Evolutionary conservation across 1,140 invertebrate genomes (phyloP), one percentile per base, ranked within the genome.

Genomic region (Drosophila ogumai): DNA sequence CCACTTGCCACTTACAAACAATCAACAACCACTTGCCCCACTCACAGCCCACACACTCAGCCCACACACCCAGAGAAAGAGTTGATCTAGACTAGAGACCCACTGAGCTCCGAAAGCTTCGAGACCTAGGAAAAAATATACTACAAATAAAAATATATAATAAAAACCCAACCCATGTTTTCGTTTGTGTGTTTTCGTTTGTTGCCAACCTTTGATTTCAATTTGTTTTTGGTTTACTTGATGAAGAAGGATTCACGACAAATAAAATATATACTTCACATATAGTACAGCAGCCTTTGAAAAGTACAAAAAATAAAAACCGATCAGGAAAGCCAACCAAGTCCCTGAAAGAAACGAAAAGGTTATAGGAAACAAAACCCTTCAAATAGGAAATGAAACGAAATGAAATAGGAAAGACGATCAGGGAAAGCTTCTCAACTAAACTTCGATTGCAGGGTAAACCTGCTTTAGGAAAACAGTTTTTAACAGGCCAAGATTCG

Each of bases 241-340:
- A 69, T 58, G 49, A 81, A 60, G 72, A 81, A 81, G 86, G 78
- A 90, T 90, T 81, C 40, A 76, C 65, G 57, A 69, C 56, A 66
- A 67, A 78, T 59, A 75, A 55, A 88, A 87, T 79, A 90, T 90
- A 90, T 90, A 85, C 81, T 90, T 90, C 85, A 90, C 86, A 90
- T 90, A 81, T 75, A 79, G 81, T 88, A 88, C 85, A 81, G 85
- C 78, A 90, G 86, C 85, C 86, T 88, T 88, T 82, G 69, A 78
- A 81, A 75, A 81, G 66, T 81, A 87, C 79, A 58, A 75, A 61
- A 75, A 38, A 15, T 0, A 60, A 75, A 38, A 66, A 43, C 38
- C 52, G 49, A 22, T 38, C 40, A 41, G 47, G 54, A 55, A 54
- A 76, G 54, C 73, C 74, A 76, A 76, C 61, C 15, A 41, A 74